A percentile compares a stretch with the other conserved stretches of the same genome.
phyloP scores from a whole-genome alignment of 1,140 invertebrate genomes.

The Pogonomyrmex californicus region DNA sequence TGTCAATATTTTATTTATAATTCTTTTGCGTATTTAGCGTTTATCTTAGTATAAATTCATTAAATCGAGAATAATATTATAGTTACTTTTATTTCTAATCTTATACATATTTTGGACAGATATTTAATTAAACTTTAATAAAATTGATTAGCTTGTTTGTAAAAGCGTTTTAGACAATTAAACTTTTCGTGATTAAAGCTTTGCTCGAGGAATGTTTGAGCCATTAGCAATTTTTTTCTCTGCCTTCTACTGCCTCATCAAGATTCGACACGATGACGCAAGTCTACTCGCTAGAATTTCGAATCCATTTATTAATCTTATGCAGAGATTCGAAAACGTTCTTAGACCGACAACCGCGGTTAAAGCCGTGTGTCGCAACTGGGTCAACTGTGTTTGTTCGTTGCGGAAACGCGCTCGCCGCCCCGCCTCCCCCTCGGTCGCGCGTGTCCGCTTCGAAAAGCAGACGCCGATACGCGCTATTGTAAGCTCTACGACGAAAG shows the following conservation, averaged over 20 bases:
- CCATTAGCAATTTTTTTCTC: background rate
- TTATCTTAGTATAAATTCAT: background rate
- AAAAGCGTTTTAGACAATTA: background rate
- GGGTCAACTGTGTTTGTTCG: conserved; percentile 44
- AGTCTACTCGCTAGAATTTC: background rate
- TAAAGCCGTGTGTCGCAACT: conserved; percentile 27
- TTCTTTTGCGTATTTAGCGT: background rate
- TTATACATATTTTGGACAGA: background rate
- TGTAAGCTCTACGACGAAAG: conserved; percentile 43
- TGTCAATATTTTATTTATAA: background rate
- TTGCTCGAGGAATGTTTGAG: background rate
- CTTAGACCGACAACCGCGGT: background rate
- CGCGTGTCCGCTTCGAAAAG: conserved; percentile 5
- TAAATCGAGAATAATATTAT: background rate
- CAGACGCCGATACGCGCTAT: background rate
- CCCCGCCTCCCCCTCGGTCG: background rate
- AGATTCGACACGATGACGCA: background rate
- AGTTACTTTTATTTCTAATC: background rate
- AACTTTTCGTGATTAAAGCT: background rate
- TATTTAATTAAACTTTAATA: background rate
- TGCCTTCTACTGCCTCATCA: background rate
- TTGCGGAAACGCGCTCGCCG: background rate
- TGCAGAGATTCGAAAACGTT: background rate
- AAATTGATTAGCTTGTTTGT: background rate
- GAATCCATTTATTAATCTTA: conserved; percentile 11